Base-by-base conservation (phyloP, 2,888 invertebrate genomes). In the Andricus curvator region DNA sequence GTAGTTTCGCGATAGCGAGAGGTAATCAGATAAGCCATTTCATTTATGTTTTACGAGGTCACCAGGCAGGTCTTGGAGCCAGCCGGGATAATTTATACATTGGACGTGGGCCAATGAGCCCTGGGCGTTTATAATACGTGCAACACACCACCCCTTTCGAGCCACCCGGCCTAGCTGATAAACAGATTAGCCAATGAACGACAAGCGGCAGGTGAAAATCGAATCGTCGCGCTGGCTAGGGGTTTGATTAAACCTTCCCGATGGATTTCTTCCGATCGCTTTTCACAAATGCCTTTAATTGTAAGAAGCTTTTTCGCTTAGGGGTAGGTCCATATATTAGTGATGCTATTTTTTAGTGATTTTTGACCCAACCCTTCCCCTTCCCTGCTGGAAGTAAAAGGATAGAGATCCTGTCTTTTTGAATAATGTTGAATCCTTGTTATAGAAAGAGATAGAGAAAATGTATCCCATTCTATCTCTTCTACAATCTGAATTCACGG, bases 11-110 rank as follows among this genome's bases (percentile, higher is more conserved):
- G 74, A 74, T 74, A 56, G 56, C 51, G 33, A 70, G 70, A 25
- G 77, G 84, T 86, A 89, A 89, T 89, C 87, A 86, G 86, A 87
- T 86, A 85, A 88, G 84, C 84, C 83, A 83, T 89, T 87, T 86
- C 86, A 85, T 87, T 88, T 86, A 84, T 86, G 85, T 88, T 87
- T 87, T 86, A 88, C 85, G 86, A 86, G 84, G 74, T 66, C 67
- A 78, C 81, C 56, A 77, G 78, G 82, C 80, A 25, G 74, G 56
- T 74, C 78, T 76, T 77, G 77, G 74, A 78, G 82, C 80, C 81
- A 80, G 66, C 80, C 78, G 82, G 80, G 83, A 86, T 87, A 86
- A 87, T 87, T 88, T 87, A 87, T 84, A 85, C 85, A 88, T 88
- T 86, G 87, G 86, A 84, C 81, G 82, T 82, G 85, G 78, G 84